These are phyloP conservation scores for Pachydiplax longipennis DNA, from an alignment of 2,888 invertebrate genomes.

Conservation along the genomic window DNA sequence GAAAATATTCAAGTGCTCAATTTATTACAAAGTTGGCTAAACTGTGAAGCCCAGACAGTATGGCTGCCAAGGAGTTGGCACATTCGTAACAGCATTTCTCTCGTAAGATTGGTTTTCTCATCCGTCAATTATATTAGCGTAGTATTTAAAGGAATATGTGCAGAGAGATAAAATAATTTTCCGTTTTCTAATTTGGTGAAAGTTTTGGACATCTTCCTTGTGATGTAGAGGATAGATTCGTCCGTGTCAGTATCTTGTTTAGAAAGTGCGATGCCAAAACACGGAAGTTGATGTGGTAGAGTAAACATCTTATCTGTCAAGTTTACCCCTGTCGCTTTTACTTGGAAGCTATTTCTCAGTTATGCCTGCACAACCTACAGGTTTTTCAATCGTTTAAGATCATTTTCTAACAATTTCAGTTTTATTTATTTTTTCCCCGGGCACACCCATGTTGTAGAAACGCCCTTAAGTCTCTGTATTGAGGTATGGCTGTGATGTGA, in stretches of 20 bases:
- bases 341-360: background rate
- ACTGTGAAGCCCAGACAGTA: slow-evolving; percentile 29
- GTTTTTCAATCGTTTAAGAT: background rate
- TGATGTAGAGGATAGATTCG: background rate
- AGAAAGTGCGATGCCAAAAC: slow-evolving; percentile 44
- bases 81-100: slow-evolving; percentile 41
- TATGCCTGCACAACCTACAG: background rate
- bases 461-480: background rate
- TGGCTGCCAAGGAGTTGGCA: slow-evolving; percentile 43
- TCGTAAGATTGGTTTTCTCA: background rate
- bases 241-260: slow-evolving; percentile 9
- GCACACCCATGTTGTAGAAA: slow-evolving; percentile 44
- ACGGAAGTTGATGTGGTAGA: slow-evolving; percentile 41
- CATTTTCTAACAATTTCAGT: background rate
- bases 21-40: slow-evolving; percentile 29
- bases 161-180: background rate
- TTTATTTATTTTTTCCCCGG: slow-evolving; percentile 39
- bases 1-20: background rate
- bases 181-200: background rate
- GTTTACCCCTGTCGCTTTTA: background rate
- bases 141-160: background rate
- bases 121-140: background rate
- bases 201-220: background rate
- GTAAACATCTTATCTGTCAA: slow-evolving; percentile 29
- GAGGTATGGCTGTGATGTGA: slow-evolving; percentile 10